Percentiles rank a stretch among this genome's conserved stretches.
These are phyloP conservation scores for Peromyscus attwateri DNA, from an alignment of 2,797 vertebrate genomes.

Conservation along the genomic window DNA sequence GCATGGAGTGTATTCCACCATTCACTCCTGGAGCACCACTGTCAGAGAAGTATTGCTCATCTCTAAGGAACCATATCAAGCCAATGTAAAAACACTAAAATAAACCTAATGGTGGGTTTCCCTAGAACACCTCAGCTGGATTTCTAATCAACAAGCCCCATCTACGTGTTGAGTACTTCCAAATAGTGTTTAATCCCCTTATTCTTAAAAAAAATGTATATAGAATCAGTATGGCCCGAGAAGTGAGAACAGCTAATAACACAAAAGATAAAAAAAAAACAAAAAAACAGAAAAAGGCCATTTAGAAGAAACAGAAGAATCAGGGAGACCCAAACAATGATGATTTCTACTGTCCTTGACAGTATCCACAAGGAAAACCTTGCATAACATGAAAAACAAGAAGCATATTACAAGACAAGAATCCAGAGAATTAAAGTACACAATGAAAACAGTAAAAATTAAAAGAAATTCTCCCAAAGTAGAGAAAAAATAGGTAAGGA, in stretches of 20 bases:
- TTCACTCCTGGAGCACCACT: background rate
- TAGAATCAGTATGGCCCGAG: background rate
- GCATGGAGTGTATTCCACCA: background rate
- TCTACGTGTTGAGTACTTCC: background rate
- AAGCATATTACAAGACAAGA: background rate
- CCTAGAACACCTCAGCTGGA: background rate
- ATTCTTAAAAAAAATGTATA: background rate
- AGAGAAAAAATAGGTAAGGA: background rate
- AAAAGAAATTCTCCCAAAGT: background rate
- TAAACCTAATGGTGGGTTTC: background rate
- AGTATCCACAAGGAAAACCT: conserved; percentile 35
- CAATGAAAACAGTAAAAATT: background rate
- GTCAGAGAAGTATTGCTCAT: too few relatives aligned
- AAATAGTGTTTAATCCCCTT: background rate
- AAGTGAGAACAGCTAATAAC: background rate
- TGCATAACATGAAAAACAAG: background rate
- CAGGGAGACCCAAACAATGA: background rate
- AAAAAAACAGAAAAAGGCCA: background rate
- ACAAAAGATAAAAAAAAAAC: background rate
- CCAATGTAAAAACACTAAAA: background rate
- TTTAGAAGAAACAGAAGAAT: conserved; percentile 5
- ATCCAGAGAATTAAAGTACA: background rate
- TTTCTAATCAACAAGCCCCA: background rate
- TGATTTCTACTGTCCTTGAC: background rate
- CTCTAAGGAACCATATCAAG: background rate